These are phyloP conservation scores for Tympanuchus pallidicinctus DNA, from an alignment of 2,113 vertebrate species.

Conservation along the genomic window DNA sequence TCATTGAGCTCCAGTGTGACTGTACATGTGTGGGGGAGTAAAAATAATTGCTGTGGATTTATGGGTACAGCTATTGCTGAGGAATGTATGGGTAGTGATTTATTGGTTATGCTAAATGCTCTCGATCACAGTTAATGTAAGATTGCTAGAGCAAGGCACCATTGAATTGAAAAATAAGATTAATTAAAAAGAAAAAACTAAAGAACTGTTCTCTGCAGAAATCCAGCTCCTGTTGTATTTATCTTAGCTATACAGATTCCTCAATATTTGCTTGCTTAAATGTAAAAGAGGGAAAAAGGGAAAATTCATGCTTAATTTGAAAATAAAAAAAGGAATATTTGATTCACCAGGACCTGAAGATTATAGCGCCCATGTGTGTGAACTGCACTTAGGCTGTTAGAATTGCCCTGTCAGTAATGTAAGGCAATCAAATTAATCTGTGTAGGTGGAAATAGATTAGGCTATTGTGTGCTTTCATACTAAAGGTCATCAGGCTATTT, in stretches of 20 bases:
- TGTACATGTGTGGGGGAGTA: no score
- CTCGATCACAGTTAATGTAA: not conserved
- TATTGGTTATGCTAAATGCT: not conserved
- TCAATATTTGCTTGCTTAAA: not conserved
- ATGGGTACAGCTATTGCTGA: not conserved
- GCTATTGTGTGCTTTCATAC: not conserved
- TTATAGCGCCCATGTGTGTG: not conserved
- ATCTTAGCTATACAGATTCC: not conserved
- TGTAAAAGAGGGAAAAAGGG: not conserved
- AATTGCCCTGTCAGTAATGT: not conserved
- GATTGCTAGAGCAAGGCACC: not conserved
- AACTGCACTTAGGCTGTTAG: not conserved
- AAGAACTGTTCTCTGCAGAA: not conserved
- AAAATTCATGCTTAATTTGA: not conserved
- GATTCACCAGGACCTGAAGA: not conserved
- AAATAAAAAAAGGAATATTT: not conserved
- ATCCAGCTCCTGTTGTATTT: not conserved
- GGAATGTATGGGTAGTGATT: not conserved
- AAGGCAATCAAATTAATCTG: not conserved
- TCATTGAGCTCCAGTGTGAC: not conserved
- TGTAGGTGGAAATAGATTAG: not conserved
- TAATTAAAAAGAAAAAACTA: not conserved
- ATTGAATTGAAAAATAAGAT: not conserved
- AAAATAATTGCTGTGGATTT: not conserved
- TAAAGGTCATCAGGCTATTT: not conserved